A percentile compares a stretch with the other conserved stretches of the same genome.
Evolutionary conservation across 2,113 vertebrate species (phyloP).

Genomic region (Podarcis cretensis): DNA sequence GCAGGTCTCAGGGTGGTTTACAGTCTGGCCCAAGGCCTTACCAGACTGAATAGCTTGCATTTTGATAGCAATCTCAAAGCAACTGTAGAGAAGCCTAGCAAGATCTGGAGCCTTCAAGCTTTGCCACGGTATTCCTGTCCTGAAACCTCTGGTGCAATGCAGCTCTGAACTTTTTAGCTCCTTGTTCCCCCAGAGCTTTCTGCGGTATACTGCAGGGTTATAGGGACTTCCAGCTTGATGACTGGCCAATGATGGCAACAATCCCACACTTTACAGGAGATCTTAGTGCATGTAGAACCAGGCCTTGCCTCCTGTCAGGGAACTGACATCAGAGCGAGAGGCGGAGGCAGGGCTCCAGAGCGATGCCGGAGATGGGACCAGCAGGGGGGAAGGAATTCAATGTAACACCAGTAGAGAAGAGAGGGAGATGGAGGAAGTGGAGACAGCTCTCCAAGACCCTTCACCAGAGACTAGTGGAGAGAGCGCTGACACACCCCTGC

Average conservation of each 20-base stretch:
- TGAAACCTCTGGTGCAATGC: background rate
- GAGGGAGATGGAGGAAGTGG: no score
- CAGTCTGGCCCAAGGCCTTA: background rate
- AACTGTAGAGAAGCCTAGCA: background rate
- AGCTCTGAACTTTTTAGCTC: background rate
- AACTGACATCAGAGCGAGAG: no score
- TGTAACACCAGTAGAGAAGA: no score
- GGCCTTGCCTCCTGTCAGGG: background rate
- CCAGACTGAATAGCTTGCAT: background rate
- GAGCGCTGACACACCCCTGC: no score
- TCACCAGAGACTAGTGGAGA: no score
- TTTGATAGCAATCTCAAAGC: background rate
- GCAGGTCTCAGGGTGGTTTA: no score
- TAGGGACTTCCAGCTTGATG: background rate
- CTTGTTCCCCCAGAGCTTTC: background rate
- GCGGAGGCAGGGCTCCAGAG: no score
- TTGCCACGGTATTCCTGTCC: background rate
- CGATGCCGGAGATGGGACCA: no score
- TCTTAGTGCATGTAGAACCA: background rate
- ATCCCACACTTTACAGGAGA: background rate
- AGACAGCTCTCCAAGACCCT: no score
- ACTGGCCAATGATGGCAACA: background rate
- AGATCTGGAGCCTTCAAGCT: background rate
- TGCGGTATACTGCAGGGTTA: background rate
- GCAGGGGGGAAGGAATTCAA: no score